Conservation (phyloP, 2,888 invertebrate species). For the Yponomeuta cagnagella region DNA sequence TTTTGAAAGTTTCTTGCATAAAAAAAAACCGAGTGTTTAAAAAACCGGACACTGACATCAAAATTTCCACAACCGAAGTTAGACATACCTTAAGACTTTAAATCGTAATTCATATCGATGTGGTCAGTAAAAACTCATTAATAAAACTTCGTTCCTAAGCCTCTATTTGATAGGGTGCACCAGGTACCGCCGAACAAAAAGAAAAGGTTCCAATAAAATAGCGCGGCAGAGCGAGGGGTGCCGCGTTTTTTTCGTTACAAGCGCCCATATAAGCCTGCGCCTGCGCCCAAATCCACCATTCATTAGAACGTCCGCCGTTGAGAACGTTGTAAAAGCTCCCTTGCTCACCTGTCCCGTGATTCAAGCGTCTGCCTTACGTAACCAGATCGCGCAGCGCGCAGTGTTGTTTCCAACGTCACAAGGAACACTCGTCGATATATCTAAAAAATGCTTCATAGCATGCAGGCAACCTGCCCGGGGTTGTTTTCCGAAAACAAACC, state of each 20-base stretch:
- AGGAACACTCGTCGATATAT: slow-evolving; percentile 20
- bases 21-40: too few relatives aligned
- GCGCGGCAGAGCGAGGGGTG: slow-evolving; percentile 54
- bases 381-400: slow-evolving; percentile 19
- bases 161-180: slow-evolving; percentile 40
- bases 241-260: slow-evolving; percentile 58
- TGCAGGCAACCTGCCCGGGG: slow-evolving; percentile 32
- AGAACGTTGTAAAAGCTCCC: slow-evolving; percentile 28
- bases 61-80: too few relatives aligned
- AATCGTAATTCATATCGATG: slow-evolving; percentile 1
- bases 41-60: too few relatives aligned
- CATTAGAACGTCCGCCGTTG: slow-evolving; percentile 42
- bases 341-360: slow-evolving; percentile 24
- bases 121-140: slow-evolving; percentile 29
- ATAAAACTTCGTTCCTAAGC: neutral
- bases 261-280: slow-evolving; percentile 55
- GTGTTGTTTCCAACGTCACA: slow-evolving; percentile 19
- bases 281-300: slow-evolving; percentile 50
- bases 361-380: slow-evolving; percentile 20
- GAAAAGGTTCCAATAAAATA: slow-evolving; percentile 27
- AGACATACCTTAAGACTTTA: too few relatives aligned
- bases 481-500: slow-evolving; percentile 25
- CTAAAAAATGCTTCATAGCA: slow-evolving; percentile 43
- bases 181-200: slow-evolving; percentile 63
- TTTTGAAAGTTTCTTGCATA: too few relatives aligned